These are phyloP conservation scores for Anthrax anthrax DNA, from an alignment of 2,888 invertebrate genomes.

Conservation along the genomic window DNA sequence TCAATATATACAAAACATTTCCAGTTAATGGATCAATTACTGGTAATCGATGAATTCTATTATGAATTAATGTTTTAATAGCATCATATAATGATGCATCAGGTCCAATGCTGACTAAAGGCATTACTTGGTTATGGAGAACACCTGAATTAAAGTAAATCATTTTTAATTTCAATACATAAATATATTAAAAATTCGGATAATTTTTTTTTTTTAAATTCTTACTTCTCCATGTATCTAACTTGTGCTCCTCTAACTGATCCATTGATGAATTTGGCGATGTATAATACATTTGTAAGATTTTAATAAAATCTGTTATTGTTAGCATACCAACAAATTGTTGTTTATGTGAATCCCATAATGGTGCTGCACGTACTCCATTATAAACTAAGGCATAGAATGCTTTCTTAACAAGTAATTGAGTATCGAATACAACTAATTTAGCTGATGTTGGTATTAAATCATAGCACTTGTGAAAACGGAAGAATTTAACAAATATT, in stretches of 20 bases:
- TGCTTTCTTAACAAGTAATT: conserved; percentile 93
- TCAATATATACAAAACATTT: conserved; percentile 94
- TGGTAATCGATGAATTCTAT: conserved; percentile 92
- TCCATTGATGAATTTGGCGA: conserved; percentile 88
- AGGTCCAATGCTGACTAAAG: conserved; percentile 80
- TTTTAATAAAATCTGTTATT: conserved; percentile 98
- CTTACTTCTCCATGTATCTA: conserved; percentile 90
- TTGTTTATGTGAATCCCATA: conserved; percentile 90
- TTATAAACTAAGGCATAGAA: conserved; percentile 99
- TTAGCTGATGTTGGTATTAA: conserved; percentile 98
- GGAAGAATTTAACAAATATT: conserved; percentile 98
- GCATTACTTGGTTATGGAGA: conserved; percentile 69
- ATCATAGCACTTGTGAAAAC: conserved; percentile 99
- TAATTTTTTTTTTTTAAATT: conserved; percentile 13
- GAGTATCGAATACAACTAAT: conserved; percentile 97
- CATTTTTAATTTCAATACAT: not conserved
- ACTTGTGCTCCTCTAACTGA: conserved; percentile 90
- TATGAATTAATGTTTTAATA: conserved; percentile 79
- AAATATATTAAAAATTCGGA: not conserved
- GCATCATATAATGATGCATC: conserved; percentile 90
- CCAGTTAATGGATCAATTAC: conserved; percentile 92
- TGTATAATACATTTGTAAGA: conserved; percentile 93
- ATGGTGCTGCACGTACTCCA: conserved; percentile 92
- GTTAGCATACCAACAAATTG: conserved; percentile 97
- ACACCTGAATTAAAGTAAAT: conserved; percentile 47